Evolutionary conservation across 92 coral and sea anemone species (phyloP), one percentile per base, ranked within the genome.

Genomic region (Actinernus sp.): DNA sequence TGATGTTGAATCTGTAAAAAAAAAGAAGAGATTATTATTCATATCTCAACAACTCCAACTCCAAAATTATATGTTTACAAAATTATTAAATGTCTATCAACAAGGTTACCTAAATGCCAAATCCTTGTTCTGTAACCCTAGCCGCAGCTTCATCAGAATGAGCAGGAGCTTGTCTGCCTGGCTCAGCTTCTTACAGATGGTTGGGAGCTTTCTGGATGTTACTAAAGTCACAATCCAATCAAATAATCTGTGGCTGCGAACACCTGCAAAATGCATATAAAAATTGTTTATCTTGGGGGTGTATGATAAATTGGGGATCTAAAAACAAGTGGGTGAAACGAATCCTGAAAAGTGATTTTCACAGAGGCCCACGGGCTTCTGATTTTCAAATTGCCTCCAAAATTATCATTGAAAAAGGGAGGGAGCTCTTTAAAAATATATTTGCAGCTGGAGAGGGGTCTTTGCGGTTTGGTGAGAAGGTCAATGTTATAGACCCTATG

Each of bases 81-180:
- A 6, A 34, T 34, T 14, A 34, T 34, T 34, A 6, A 6, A 34
- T 34, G 41, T 6, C 41, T 14, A 34, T 34, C 8, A 34, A 34
- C 41, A 6, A 6, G 41, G 41, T 34, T 29, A 56, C 75, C 75
- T 52, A 53, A 21, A 62, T 59, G 81, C 72, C 24, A 62, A 55
- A 54, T 62, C 81, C 55, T 49, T 73, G 45, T 73, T 73, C 54
- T 59, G 70, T 26, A 51, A 41, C 46, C 81, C 81, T 46, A 61
- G 48, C 54, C 60, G 61, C 51, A 60, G 70, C 44, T 73, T 73
- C 81, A 73, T 73, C 36, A 73, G 70, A 49, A 73, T 37, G 60
- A 73, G 61, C 70, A 61, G 45, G 38, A 61, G 63, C 48, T 67
- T 67, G 48, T 67, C 75, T 51, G 20, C 63, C 31, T 27, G 45